Percentiles rank a stretch among this genome's conserved stretches.
Conservation (phyloP, 2,113 vertebrate genomes). For the Urocitellus parryii region DNA sequence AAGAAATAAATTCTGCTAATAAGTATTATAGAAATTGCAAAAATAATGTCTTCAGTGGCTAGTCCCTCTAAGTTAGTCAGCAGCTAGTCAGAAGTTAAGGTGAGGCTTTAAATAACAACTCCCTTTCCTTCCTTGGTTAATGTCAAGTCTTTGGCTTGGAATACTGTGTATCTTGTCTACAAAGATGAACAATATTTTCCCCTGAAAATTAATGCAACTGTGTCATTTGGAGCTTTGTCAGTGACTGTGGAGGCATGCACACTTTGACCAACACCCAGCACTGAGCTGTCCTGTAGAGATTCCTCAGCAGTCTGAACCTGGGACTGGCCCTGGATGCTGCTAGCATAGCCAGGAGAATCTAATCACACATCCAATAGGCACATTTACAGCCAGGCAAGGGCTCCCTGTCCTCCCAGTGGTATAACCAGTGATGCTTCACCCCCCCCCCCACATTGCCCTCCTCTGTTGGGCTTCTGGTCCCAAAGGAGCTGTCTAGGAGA, state of each 20-base stretch:
- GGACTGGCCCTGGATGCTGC: not conserved
- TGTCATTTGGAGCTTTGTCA: fast-evolving
- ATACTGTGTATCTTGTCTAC: not conserved
- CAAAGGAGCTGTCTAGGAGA: not conserved
- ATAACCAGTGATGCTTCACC: not conserved
- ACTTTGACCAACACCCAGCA: not conserved
- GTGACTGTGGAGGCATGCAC: fast-evolving
- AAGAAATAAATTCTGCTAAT: not conserved
- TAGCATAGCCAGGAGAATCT: not conserved
- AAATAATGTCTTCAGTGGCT: not conserved
- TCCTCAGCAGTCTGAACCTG: not conserved
- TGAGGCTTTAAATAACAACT: not conserved
- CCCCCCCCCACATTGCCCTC: not conserved
- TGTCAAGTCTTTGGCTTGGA: not conserved
- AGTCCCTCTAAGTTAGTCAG: not conserved
- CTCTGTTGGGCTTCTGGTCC: not conserved
- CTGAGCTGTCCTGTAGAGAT: not conserved
- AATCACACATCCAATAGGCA: fast-evolving
- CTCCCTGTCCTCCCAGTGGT: not conserved
- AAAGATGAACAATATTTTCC: not conserved
- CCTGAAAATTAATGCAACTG: not conserved
- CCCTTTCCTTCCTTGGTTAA: not conserved
- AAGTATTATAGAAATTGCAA: not conserved
- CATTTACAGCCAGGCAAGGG: not conserved
- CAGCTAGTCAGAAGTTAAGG: not conserved